Evolutionary conservation across 2,113 vertebrate species (phyloP).

Genomic region (human): DNA sequence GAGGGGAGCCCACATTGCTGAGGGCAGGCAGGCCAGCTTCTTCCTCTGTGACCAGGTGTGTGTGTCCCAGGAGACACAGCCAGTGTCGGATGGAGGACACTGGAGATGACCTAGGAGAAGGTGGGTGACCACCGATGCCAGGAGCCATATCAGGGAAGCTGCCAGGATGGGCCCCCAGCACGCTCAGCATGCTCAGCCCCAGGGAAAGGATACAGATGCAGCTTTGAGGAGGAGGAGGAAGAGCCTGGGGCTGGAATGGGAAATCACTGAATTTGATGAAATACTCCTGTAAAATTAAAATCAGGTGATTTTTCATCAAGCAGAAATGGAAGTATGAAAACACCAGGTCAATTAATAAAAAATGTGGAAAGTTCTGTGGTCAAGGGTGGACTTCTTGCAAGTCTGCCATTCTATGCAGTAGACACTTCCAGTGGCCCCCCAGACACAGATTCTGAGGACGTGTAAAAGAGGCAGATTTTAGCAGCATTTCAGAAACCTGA

Average conservation of each 20-base stretch:
- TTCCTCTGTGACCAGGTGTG: neutral
- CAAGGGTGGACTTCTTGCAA: accelerated
- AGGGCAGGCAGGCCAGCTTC: neutral
- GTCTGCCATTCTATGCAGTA: accelerated
- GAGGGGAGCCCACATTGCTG: neutral
- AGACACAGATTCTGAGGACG: accelerated
- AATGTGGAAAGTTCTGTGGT: accelerated
- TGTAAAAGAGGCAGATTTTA: accelerated
- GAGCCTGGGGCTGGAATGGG: neutral
- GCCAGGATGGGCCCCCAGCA: accelerated
- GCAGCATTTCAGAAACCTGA: neutral
- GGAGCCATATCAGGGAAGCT: too few species aligned
- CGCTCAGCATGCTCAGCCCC: accelerated
- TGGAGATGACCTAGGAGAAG: neutral
- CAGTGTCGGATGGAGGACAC: too few species aligned
- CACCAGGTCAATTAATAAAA: accelerated
- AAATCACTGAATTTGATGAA: neutral
- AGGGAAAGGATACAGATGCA: accelerated
- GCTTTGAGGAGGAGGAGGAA: too few species aligned
- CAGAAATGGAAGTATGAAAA: neutral
- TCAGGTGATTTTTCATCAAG: accelerated
- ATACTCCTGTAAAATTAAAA: neutral
- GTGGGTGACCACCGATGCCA: accelerated
- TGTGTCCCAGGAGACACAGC: neutral
- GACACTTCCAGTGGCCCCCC: accelerated